Conservation (phyloP, 1,140 invertebrate genomes). For the Papilio polytes region DNA sequence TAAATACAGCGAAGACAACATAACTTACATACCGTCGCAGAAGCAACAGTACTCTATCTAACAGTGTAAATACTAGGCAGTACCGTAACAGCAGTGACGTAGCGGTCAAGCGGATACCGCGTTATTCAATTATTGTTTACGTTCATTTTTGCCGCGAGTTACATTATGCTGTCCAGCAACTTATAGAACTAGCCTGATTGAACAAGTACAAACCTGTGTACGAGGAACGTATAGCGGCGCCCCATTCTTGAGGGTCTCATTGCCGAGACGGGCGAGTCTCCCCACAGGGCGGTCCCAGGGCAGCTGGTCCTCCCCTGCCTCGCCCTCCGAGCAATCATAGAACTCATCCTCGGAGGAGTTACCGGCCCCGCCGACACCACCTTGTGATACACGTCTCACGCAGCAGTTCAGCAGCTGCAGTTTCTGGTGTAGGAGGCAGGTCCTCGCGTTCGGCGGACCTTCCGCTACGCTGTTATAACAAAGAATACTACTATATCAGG, state of each 20-base stretch:
- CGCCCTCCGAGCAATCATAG: conserved; percentile 91
- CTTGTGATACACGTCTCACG: conserved; percentile 87
- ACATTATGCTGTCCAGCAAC: background rate
- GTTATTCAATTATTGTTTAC: conserved; percentile 4
- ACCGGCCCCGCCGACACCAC: conserved; percentile 56
- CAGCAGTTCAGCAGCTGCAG: conserved; percentile 98
- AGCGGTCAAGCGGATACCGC: conserved; percentile 1
- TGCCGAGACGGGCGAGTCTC: conserved; percentile 62
- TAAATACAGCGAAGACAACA: background rate
- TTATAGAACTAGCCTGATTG: background rate
- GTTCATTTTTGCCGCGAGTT: background rate
- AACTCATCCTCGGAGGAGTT: conserved; percentile 92
- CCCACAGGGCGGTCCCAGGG: conserved; percentile 85
- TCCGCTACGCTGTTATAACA: conserved; percentile 86
- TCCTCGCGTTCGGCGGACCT: conserved; percentile 92
- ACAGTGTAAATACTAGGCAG: background rate
- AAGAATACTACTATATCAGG: conserved; percentile 16
- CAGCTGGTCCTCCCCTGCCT: conserved; percentile 83
- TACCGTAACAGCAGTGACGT: conserved; percentile 22
- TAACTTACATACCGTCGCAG: background rate
- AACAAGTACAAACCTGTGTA: conserved; percentile 63
- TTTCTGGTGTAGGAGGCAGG: conserved; percentile 97
- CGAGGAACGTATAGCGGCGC: conserved; percentile 71
- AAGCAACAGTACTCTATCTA: background rate
- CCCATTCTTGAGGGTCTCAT: conserved; percentile 71